Evolutionary conservation across 1,140 invertebrate genomes (phyloP).

Genomic region (Atopsyche davidsoni): DNA sequence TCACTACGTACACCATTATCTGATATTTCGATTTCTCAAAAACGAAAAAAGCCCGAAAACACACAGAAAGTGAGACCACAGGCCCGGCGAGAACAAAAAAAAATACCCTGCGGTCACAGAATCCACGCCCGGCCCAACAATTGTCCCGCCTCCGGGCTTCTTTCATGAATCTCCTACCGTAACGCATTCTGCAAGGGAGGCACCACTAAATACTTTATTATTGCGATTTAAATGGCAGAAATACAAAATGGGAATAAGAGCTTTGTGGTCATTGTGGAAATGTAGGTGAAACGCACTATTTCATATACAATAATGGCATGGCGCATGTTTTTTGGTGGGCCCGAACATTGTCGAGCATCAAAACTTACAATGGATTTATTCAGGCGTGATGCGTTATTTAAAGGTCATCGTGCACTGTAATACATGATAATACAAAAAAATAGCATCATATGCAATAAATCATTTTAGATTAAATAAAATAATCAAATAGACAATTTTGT

Average conservation of each 20-base stretch:
- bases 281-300: slow-evolving; percentile 29
- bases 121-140: too few species aligned
- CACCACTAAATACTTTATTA: slow-evolving; percentile 31
- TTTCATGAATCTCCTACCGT: slow-evolving; percentile 1
- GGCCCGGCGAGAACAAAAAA: neutral
- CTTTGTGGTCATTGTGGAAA: slow-evolving; percentile 20
- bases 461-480: too few species aligned
- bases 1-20: slow-evolving; percentile 14
- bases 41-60: slow-evolving; percentile 12
- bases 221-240: slow-evolving; percentile 30
- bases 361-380: slow-evolving; percentile 23
- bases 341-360: slow-evolving; percentile 10
- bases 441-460: too few species aligned
- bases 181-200: too few species aligned
- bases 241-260: slow-evolving; percentile 19
- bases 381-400: slow-evolving; percentile 5
- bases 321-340: slow-evolving; percentile 28
- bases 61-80: slow-evolving; percentile 26
- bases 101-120: too few species aligned
- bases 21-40: slow-evolving; percentile 9
- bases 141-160: slow-evolving; percentile 6
- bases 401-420: too few species aligned
- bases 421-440: too few species aligned
- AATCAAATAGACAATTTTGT: too few species aligned
- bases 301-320: slow-evolving; percentile 20